phyloP scores from a whole-genome alignment of 1,140 invertebrate genomes.

The Zeugodacus cucurbitae region DNA sequence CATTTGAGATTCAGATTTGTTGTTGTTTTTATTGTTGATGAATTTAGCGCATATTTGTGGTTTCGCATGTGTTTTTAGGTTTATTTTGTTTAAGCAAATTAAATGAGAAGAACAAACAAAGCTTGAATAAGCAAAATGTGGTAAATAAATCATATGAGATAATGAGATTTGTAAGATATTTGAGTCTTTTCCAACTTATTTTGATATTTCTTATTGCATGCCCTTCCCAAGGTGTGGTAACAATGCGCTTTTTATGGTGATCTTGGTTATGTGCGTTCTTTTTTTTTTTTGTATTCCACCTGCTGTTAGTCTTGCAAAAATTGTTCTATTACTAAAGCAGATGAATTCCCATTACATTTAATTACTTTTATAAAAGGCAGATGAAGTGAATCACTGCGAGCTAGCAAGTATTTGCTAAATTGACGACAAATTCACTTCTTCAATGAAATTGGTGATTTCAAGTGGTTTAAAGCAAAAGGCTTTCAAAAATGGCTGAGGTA shows the following conservation, averaged over 20 bases:
- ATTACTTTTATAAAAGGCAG: not conserved
- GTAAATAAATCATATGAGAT: slow-evolving; percentile 30
- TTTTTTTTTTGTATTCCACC: not conserved
- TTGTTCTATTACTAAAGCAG: not conserved
- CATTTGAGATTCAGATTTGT: not conserved
- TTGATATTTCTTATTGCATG: not conserved
- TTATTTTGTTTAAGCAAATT: slow-evolving; percentile 5
- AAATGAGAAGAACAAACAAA: slow-evolving; percentile 32
- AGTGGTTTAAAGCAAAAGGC: too few relatives aligned
- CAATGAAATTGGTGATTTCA: too few relatives aligned
- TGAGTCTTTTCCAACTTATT: not conserved
- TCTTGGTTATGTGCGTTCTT: not conserved
- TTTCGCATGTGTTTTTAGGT: not conserved
- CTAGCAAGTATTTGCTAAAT: not conserved
- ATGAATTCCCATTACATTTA: not conserved
- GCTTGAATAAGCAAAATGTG: slow-evolving; percentile 38
- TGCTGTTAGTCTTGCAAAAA: not conserved
- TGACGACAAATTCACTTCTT: too few relatives aligned
- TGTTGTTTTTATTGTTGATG: slow-evolving; percentile 20
- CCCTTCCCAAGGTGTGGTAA: not conserved
- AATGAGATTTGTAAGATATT: not conserved
- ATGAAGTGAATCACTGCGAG: not conserved
- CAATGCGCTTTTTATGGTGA: not conserved
- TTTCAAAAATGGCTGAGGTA: too few relatives aligned
- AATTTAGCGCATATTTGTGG: slow-evolving; percentile 7